phyloP scores from a whole-genome alignment of 2,888 invertebrate species.

The Byasa hedistus region DNA sequence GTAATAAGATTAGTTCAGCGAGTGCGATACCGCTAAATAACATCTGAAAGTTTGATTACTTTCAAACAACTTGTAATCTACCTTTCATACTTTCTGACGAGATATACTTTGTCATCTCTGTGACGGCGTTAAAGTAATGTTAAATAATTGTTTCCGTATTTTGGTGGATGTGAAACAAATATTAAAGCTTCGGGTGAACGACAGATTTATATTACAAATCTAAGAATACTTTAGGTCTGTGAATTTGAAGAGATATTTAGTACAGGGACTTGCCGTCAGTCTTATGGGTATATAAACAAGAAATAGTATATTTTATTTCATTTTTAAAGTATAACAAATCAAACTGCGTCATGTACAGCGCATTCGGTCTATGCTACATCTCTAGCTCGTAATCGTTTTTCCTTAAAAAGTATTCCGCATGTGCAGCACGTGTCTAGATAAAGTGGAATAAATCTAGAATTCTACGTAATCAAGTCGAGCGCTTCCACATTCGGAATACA shows the following conservation, averaged over 20 bases:
- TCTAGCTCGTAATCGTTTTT: not conserved
- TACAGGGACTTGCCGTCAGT: too few relatives aligned
- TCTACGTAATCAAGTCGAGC: constrained; percentile 1
- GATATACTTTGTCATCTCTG: not conserved
- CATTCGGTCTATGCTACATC: not conserved
- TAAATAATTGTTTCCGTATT: not conserved
- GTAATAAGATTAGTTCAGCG: constrained; percentile 17
- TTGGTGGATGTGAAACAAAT: not conserved
- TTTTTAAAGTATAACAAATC: not conserved
- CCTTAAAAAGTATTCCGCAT: not conserved
- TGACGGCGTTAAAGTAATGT: not conserved
- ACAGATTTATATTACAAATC: not conserved
- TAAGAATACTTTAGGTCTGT: too few relatives aligned
- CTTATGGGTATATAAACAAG: not conserved
- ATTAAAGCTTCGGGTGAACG: not conserved
- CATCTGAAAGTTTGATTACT: constrained; percentile 24
- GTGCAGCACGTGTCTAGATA: constrained; percentile 5
- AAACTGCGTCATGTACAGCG: not conserved
- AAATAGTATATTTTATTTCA: not conserved
- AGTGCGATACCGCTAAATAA: constrained; percentile 21
- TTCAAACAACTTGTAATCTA: constrained; percentile 22
- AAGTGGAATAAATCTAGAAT: constrained; percentile 6
- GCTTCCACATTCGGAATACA: not conserved
- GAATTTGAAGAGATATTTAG: too few relatives aligned
- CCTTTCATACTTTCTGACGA: not conserved